Evolutionary conservation across 2,888 invertebrate genomes (phyloP), one percentile per base, ranked within the genome.

Genomic region (Brenthis daphne): DNA sequence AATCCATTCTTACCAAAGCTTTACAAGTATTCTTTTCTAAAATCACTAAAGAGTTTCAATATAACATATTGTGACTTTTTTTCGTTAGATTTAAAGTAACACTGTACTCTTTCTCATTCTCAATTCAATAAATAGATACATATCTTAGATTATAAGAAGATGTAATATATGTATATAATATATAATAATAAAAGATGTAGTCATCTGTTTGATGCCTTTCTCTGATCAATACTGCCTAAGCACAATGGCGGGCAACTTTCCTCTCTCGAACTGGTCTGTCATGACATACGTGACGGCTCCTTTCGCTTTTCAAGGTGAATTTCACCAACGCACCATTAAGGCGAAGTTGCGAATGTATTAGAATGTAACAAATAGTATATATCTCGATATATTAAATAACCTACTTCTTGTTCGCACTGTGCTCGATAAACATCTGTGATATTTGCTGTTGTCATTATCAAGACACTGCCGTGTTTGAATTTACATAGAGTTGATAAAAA

Each of bases 261-360:
- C 72, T 70, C 64, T 58, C 57, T 64, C 64, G 47, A 53, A 67
- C 75, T 73, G 71, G 77, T 67, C 70, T 53, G 55, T 57, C 69
- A 65, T 58, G 69, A 53, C 60, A 70, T 80, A 80, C 81, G 82
- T 80, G 80, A 81, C 78, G 69, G 75, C 82, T 78, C 89, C 90
- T 91, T 91, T 91, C 91, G 89, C 90, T 91, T 89, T 90, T 89
- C 90, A 90, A 88, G 87, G 89, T 87, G 85, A 90, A 90, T 90
- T 90, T 90, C 91, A 88, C 90, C 84, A 82, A 72, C 76, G 69
- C 73, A 70, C 57, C 65, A 75, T 86, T 86, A 87, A 86, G 85
- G 85, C 77, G 79, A 75, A 70, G 81, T 56, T 47, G 12, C 53
- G 6, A 29, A 60, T 56, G 33, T 65, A 20, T 51, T 61, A 50